phyloP scores from a whole-genome alignment of 2,888 invertebrate genomes.

The Drosophila leonis region DNA sequence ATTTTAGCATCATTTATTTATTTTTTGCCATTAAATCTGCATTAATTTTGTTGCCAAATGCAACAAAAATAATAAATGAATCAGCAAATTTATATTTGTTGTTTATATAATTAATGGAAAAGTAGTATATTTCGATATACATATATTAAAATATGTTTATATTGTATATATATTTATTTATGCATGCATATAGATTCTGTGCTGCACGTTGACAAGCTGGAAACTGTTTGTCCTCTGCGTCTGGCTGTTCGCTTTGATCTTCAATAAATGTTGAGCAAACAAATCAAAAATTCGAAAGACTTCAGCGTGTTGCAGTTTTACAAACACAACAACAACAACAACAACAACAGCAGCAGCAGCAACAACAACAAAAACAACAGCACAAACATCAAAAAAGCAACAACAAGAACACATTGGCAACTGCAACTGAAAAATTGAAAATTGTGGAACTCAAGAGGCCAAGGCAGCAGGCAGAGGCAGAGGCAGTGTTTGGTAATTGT shows the following conservation, averaged over 20 bases:
- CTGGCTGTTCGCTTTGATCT: constrained; percentile 66
- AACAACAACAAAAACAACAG: constrained; percentile 19
- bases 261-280: constrained; percentile 74
- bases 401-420: constrained; percentile 40
- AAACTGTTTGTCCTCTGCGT: constrained; percentile 26
- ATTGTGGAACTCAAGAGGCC: constrained; percentile 47
- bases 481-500: constrained; percentile 61
- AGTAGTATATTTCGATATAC: background rate
- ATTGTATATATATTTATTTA: background rate
- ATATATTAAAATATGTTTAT: background rate
- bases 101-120: constrained; percentile 62
- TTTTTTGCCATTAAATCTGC: background rate
- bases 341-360: background rate
- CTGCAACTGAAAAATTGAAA: constrained; percentile 61
- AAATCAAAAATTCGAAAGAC: constrained; percentile 63
- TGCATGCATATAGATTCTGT: background rate
- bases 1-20: background rate
- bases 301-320: constrained; percentile 52
- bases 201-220: constrained; percentile 57
- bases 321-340: constrained; percentile 36
- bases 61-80: constrained; percentile 7
- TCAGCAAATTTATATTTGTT: constrained; percentile 46
- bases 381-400: constrained; percentile 46
- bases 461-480: background rate
- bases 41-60: background rate